phyloP scores from a whole-genome alignment of 2,888 invertebrate genomes.

The Mycalesis mineus region DNA sequence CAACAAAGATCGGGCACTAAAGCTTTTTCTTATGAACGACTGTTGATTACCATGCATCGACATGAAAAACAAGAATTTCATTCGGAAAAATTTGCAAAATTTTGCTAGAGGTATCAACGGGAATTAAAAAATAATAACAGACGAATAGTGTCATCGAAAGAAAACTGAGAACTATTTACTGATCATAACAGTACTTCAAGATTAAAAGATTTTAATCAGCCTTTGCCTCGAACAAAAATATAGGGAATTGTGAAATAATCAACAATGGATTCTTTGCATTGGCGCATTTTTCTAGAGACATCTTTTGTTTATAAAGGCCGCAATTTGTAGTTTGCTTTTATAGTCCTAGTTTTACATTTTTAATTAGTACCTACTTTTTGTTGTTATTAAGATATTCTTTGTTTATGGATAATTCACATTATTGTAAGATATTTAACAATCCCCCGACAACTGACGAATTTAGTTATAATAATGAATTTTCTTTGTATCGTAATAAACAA shows the following conservation, averaged over 20 bases:
- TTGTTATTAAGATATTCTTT: too few relatives aligned
- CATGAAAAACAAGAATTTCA: background rate
- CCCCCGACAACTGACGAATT: too few relatives aligned
- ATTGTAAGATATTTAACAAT: too few relatives aligned
- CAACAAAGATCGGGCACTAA: background rate
- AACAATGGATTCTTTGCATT: slow-evolving; percentile 14
- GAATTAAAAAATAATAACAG: background rate
- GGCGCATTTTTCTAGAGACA: slow-evolving; percentile 8
- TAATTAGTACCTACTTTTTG: too few relatives aligned
- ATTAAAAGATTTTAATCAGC: slow-evolving; percentile 25
- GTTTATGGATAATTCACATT: too few relatives aligned
- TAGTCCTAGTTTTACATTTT: too few relatives aligned
- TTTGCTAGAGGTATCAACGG: background rate
- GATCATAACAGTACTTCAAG: slow-evolving; percentile 13
- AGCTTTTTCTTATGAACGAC: background rate
- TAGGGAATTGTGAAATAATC: slow-evolving; percentile 15
- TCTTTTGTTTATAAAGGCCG: slow-evolving; percentile 10
- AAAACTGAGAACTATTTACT: slow-evolving; percentile 14
- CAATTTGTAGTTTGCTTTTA: slow-evolving; percentile 3
- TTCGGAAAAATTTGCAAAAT: background rate
- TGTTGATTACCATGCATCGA: background rate
- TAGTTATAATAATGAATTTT: too few relatives aligned
- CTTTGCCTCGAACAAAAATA: slow-evolving; percentile 15
- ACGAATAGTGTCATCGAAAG: background rate
- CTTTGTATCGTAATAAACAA: too few relatives aligned